Evolutionary conservation across 2,797 vertebrate genomes (phyloP).

Genomic region (Labeo calbasu): DNA sequence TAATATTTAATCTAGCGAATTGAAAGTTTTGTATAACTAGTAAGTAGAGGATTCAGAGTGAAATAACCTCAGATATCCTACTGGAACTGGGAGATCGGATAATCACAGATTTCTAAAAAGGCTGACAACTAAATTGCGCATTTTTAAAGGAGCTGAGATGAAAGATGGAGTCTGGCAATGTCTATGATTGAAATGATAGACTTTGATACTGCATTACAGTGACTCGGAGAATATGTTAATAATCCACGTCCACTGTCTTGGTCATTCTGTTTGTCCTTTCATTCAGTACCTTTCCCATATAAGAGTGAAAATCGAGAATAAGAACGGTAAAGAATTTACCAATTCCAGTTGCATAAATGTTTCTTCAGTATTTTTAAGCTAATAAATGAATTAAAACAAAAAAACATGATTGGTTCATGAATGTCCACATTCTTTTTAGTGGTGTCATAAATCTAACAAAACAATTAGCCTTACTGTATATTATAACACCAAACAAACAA

Average conservation of each 20-base stretch:
- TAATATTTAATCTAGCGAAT: background rate
- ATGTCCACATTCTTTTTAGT: background rate
- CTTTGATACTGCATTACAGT: slow-evolving; percentile 5
- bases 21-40: background rate
- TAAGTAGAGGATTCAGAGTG: background rate
- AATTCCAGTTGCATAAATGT: background rate
- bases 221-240: background rate
- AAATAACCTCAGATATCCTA: background rate
- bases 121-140: slow-evolving; percentile 12
- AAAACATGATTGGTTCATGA: background rate
- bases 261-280: background rate
- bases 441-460: background rate
- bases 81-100: background rate
- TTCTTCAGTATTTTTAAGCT: background rate
- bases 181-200: background rate
- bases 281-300: background rate
- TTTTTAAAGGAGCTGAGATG: background rate
- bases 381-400: background rate
- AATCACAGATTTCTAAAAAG: background rate
- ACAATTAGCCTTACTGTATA: background rate
- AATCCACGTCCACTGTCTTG: background rate
- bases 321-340: background rate
- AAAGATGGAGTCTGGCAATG: background rate
- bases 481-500: background rate
- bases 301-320: background rate